These are phyloP conservation scores for Micromys minutus DNA, from an alignment of 2,113 vertebrate genomes.

Conservation along the genomic window DNA sequence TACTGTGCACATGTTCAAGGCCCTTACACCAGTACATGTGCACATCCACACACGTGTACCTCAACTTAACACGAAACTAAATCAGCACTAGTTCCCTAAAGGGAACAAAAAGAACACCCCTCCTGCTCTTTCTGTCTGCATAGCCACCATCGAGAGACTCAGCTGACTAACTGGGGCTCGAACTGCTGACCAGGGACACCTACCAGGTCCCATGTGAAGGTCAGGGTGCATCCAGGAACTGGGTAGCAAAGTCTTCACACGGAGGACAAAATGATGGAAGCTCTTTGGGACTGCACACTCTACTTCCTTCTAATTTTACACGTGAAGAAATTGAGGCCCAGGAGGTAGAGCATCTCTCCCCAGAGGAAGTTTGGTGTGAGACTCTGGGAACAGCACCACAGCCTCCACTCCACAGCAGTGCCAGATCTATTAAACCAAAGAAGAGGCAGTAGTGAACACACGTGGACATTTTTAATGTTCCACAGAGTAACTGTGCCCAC, in stretches of 20 bases:
- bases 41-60: not conserved
- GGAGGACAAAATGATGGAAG: not conserved
- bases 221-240: not conserved
- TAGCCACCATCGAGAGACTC: not conserved
- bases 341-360: not conserved
- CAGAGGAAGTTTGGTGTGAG: not conserved
- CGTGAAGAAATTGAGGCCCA: not conserved
- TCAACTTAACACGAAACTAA: not conserved
- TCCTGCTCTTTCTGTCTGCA: not conserved
- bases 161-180: not conserved
- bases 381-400: not conserved
- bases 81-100: not conserved
- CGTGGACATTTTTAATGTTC: not conserved
- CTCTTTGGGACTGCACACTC: not conserved
- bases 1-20: not conserved
- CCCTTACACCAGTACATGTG: not conserved
- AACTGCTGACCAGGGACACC: not conserved
- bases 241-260: not conserved
- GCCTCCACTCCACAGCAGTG: not conserved
- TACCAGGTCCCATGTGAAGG: not conserved
- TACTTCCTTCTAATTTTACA: constrained; percentile 36
- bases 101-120: not conserved
- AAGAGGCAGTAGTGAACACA: not conserved
- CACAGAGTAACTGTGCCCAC: not conserved
- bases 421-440: not conserved